Conservation (phyloP, 2,888 invertebrate genomes). For the Sarcophaga variegata region DNA sequence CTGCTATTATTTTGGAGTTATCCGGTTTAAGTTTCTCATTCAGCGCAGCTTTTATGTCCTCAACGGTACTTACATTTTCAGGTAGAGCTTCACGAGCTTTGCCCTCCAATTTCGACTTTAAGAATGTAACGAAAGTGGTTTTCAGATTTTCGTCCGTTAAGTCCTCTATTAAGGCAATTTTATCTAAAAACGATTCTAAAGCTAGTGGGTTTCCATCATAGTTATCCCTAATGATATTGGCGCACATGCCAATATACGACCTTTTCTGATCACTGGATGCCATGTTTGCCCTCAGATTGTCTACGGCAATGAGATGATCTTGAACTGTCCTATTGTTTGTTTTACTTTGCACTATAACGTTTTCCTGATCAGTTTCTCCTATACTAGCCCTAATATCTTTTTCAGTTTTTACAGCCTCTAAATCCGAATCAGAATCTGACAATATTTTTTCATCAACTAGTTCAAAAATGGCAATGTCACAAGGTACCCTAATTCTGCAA, state of each 20-base stretch:
- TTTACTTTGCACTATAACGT: neutral
- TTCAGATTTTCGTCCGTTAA: neutral
- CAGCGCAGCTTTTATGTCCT: slow-evolving; percentile 13
- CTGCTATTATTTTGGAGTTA: slow-evolving; percentile 28
- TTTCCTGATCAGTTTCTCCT: neutral
- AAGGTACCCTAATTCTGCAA: too few species aligned
- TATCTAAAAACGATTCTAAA: neutral
- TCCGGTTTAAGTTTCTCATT: slow-evolving; percentile 13
- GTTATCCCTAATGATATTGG: neutral
- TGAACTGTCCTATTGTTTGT: neutral
- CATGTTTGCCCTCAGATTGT: neutral
- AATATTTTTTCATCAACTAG: neutral
- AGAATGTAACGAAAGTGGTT: neutral
- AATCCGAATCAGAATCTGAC: neutral
- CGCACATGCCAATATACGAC: neutral
- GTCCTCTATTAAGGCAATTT: slow-evolving; percentile 1
- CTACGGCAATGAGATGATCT: neutral
- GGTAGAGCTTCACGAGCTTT: slow-evolving; percentile 30
- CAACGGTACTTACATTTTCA: neutral
- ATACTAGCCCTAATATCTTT: neutral
- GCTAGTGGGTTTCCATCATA: neutral
- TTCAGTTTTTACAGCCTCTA: neutral
- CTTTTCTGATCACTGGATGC: neutral
- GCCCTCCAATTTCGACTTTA: slow-evolving; percentile 2
- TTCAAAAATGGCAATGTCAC: neutral